Evolutionary conservation across 1,140 invertebrate genomes (phyloP).

Genomic region (Diuraphis noxia): DNA sequence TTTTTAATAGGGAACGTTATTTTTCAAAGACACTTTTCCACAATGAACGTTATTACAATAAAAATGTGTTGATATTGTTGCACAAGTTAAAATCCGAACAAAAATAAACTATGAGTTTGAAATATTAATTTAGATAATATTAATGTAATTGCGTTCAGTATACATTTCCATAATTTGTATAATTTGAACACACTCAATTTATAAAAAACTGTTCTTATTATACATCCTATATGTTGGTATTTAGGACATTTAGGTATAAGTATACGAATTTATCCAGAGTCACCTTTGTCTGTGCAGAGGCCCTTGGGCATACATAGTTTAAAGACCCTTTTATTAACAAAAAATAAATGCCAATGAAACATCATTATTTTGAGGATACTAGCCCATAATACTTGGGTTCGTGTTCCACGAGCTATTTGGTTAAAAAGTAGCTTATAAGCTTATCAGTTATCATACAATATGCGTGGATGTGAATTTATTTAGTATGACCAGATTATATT

Average conservation of each 20-base stretch:
- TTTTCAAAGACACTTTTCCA: no score
- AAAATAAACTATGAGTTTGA: not conserved
- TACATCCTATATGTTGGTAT: not conserved
- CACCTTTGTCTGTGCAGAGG: no score
- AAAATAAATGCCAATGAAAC: no score
- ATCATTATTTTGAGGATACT: no score
- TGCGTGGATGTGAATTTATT: not conserved
- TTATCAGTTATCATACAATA: no score
- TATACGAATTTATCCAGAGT: no score
- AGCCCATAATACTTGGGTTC: no score
- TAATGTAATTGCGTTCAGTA: not conserved
- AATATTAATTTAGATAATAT: not conserved
- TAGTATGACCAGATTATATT: not conserved
- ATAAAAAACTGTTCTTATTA: not conserved
- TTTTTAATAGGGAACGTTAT: no score
- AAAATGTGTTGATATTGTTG: not conserved
- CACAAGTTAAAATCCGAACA: not conserved
- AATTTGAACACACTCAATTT: not conserved
- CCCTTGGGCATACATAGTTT: no score
- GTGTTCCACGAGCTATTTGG: no score
- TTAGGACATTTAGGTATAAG: not conserved
- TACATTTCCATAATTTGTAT: not conserved
- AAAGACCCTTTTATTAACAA: no score
- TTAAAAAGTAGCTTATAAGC: no score
- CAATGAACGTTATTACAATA: not conserved